phyloP scores from a whole-genome alignment of 2,797 vertebrate genomes.

The Gadopsis bispinosus region DNA sequence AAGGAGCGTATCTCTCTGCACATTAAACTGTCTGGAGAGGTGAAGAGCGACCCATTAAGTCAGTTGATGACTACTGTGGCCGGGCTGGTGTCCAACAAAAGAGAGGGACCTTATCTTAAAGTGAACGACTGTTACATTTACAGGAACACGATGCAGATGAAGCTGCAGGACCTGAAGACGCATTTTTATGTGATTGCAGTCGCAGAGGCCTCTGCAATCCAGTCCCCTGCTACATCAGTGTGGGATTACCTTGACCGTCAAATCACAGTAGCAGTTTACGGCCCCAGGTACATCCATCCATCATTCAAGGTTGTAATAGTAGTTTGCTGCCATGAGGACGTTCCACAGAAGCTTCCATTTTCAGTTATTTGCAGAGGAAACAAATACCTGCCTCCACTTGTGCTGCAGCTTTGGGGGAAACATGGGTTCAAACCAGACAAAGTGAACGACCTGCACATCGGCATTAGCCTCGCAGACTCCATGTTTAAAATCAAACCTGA shows the following conservation, averaged over 20 bases:
- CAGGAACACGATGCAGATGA: conserved; percentile 91
- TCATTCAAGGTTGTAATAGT: conserved; percentile 91
- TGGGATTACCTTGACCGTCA: conserved; percentile 93
- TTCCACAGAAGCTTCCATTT: conserved; percentile 90
- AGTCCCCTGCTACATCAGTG: conserved; percentile 87
- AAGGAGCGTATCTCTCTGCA: conserved; percentile 89
- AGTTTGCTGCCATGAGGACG: conserved; percentile 90
- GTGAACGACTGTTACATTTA: conserved; percentile 88
- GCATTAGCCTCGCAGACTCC: conserved; percentile 81
- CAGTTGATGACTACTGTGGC: conserved; percentile 92
- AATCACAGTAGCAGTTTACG: conserved; percentile 92
- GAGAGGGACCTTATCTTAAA: conserved; percentile 92
- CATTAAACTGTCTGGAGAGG: conserved; percentile 91
- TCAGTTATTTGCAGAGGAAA: conserved; percentile 87
- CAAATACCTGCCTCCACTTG: conserved; percentile 89
- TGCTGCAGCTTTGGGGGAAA: conserved; percentile 96
- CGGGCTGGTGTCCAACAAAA: conserved; percentile 87
- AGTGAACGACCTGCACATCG: conserved; percentile 87
- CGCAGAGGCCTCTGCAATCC: conserved; percentile 86
- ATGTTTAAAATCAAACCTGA: conserved; percentile 88
- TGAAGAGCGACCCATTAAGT: conserved; percentile 91
- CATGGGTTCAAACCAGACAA: conserved; percentile 87
- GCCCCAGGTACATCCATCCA: conserved; percentile 95
- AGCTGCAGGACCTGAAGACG: conserved; percentile 87
- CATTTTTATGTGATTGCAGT: conserved; percentile 91